Evolutionary conservation across 2,113 vertebrate species (phyloP).

Genomic region (Cathartes aura): DNA sequence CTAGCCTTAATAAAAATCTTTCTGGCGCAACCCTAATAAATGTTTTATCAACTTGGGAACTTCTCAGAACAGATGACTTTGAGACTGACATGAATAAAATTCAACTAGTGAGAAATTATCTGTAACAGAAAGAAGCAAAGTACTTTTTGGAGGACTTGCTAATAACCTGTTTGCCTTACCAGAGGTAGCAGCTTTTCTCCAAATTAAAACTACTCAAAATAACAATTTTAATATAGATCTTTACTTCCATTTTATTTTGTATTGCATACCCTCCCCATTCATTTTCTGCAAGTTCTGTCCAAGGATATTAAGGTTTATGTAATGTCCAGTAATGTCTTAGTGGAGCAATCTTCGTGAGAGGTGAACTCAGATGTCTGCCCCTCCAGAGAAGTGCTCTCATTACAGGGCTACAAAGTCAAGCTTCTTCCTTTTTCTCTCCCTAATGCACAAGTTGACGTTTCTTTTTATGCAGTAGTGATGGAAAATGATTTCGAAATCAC

Average conservation of each 20-base stretch:
- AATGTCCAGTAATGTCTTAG: background rate
- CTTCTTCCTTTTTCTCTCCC: background rate
- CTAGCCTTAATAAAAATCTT: conserved; percentile 6
- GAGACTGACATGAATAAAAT: background rate
- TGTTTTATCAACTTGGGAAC: conserved; percentile 36
- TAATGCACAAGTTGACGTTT: background rate
- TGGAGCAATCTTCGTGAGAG: background rate
- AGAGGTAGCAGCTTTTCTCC: background rate
- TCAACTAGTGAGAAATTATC: background rate
- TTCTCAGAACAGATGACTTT: conserved; percentile 14
- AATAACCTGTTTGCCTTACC: background rate
- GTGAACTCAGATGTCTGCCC: background rate
- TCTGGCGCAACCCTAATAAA: background rate
- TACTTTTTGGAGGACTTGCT: background rate
- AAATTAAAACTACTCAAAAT: background rate
- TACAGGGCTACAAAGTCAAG: background rate
- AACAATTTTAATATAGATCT: background rate
- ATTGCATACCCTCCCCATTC: background rate
- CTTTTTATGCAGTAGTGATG: background rate
- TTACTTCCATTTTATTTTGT: background rate
- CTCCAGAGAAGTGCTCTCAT: background rate
- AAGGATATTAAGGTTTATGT: background rate
- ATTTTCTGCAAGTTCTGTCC: background rate
- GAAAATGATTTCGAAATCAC: background rate
- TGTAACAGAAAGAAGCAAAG: background rate